phyloP scores from a whole-genome alignment of 2,797 vertebrate genomes.

The Thunnus albacares region DNA sequence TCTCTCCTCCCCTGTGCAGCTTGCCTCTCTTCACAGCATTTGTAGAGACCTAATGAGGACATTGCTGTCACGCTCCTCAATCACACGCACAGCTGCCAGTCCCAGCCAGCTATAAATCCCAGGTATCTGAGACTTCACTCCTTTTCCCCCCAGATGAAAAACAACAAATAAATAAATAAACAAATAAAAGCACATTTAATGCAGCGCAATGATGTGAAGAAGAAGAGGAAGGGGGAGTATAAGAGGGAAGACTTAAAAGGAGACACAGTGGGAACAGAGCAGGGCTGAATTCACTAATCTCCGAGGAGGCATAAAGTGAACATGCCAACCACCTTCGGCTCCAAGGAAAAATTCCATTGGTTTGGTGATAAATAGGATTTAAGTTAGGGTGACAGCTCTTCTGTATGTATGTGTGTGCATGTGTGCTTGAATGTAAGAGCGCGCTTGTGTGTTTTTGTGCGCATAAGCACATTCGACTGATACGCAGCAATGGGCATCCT shows the following conservation, averaged over 20 bases:
- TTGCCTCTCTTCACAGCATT: constrained; percentile 79
- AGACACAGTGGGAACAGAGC: constrained; percentile 80
- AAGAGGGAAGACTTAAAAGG: constrained; percentile 84
- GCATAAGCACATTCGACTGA: constrained; percentile 80
- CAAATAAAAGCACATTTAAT: constrained; percentile 86
- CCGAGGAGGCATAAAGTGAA: constrained; percentile 87
- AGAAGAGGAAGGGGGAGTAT: constrained; percentile 76
- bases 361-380: constrained; percentile 87
- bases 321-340: constrained; percentile 87
- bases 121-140: constrained; percentile 83
- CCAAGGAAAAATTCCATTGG: constrained; percentile 80
- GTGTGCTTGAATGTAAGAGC: constrained; percentile 64
- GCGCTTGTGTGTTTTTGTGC: constrained; percentile 63
- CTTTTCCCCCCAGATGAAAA: constrained; percentile 75
- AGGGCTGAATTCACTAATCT: constrained; percentile 87
- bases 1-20: constrained; percentile 61
- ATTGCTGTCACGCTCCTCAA: constrained; percentile 89
- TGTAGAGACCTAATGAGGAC: constrained; percentile 89
- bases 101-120: constrained; percentile 76
- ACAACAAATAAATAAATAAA: constrained; percentile 86
- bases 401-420: constrained; percentile 73
- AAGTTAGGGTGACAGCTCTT: constrained; percentile 84
- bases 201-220: constrained; percentile 76
- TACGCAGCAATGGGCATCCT: constrained; percentile 81
- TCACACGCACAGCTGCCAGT: constrained; percentile 82